A percentile compares a stretch with the other conserved stretches of the same genome.
phyloP scores from a whole-genome alignment of 2,888 invertebrate species.

The Cheilosia vernalis region DNA sequence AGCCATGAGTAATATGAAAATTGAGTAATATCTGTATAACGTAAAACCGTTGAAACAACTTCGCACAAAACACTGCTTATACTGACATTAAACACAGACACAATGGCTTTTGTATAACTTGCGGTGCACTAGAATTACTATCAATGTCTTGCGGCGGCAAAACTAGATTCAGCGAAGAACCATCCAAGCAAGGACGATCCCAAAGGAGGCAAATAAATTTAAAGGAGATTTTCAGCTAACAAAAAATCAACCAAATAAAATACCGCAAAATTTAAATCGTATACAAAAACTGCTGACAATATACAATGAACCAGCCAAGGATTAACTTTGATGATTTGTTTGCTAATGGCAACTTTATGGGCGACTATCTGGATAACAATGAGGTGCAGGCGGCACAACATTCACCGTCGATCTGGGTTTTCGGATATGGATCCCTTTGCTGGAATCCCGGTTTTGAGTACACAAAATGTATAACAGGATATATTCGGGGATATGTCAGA shows the following conservation, averaged over 20 bases:
- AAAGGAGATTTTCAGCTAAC: conserved; percentile 75
- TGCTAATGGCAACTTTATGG: conserved; percentile 78
- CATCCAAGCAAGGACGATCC: conserved; percentile 66
- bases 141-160: conserved; percentile 76
- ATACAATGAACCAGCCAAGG: conserved; percentile 75
- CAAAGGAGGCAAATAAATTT: conserved; percentile 55
- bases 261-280: background rate
- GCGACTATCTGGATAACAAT: conserved; percentile 76
- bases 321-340: conserved; percentile 80
- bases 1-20: background rate
- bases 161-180: conserved; percentile 32
- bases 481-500: conserved; percentile 88
- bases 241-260: conserved; percentile 38
- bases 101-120: conserved; percentile 35
- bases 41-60: background rate
- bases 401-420: conserved; percentile 88
- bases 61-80: background rate
- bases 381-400: conserved; percentile 32
- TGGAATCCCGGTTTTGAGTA: conserved; percentile 97
- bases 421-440: conserved; percentile 97
- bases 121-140: conserved; percentile 47
- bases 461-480: conserved; percentile 91
- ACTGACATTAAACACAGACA: background rate
- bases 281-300: background rate
- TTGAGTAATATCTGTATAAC: background rate